Percentiles rank a stretch among this genome's conserved stretches.
Conservation (phyloP, 2,113 vertebrate genomes). For the Saccopteryx bilineata region DNA sequence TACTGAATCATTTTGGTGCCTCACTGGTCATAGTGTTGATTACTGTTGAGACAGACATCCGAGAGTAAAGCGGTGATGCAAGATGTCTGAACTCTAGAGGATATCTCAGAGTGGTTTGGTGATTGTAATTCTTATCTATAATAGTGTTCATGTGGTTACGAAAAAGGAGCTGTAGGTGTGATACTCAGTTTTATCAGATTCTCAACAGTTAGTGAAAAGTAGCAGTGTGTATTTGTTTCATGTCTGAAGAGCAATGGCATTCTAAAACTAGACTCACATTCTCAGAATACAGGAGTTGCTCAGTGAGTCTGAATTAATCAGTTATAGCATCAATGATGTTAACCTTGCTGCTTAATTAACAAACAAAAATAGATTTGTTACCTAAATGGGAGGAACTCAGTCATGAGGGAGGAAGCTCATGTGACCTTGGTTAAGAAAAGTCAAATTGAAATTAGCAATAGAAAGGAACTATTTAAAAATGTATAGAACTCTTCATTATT, state of each 20-base stretch:
- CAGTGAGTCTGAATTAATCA: conserved; percentile 12
- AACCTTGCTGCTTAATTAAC: not conserved
- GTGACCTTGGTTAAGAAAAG: conserved; percentile 44
- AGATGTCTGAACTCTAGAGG: not conserved
- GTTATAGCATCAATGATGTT: not conserved
- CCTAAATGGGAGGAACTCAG: not conserved
- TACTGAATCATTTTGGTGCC: not conserved
- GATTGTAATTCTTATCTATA: not conserved
- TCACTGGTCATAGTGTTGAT: not conserved
- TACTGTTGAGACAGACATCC: not conserved
- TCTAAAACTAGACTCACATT: not conserved
- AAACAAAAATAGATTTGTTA: not conserved
- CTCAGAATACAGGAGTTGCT: not conserved
- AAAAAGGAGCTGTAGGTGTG: too few relatives aligned
- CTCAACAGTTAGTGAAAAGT: not conserved
- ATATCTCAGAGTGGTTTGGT: not conserved
- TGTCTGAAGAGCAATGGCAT: not conserved
- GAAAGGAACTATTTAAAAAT: not conserved
- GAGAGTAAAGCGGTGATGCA: not conserved
- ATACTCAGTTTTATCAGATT: not conserved
- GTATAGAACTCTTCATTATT: not conserved
- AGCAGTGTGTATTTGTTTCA: not conserved
- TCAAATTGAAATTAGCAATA: not conserved
- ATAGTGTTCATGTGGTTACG: not conserved
- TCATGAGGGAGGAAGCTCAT: not conserved